These are phyloP conservation scores for Temnothorax nylanderi DNA, from an alignment of 1,140 invertebrate species.

Conservation along the genomic window DNA sequence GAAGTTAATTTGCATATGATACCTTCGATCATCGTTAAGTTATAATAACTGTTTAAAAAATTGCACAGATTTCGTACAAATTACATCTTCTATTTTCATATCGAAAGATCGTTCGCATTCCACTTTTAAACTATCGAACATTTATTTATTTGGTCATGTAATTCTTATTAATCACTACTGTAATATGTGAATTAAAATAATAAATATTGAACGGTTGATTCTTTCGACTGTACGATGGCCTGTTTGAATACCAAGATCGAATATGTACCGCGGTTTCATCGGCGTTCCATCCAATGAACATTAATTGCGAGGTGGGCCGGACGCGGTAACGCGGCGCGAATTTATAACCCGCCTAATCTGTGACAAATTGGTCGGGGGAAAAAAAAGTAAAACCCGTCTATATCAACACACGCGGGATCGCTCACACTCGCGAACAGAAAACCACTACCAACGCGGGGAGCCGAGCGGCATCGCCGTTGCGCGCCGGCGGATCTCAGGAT, in stretches of 20 bases:
- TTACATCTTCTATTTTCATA: background rate
- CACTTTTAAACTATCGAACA: background rate
- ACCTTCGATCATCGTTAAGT: background rate
- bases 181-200: background rate
- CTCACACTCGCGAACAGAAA: slow-evolving; percentile 24
- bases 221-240: background rate
- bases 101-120: background rate
- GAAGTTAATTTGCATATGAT: background rate
- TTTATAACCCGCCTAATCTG: slow-evolving; percentile 83
- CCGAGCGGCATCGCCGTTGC: slow-evolving; percentile 49
- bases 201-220: background rate
- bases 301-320: slow-evolving; percentile 59
- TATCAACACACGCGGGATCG: slow-evolving; percentile 13
- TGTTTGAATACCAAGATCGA: background rate
- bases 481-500: slow-evolving; percentile 33
- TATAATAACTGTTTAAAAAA: background rate
- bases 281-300: slow-evolving; percentile 50
- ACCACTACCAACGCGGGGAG: slow-evolving; percentile 1
- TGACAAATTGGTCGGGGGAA: slow-evolving; percentile 80
- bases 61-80: background rate
- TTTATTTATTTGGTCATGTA: background rate
- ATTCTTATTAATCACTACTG: background rate
- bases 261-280: slow-evolving; percentile 9
- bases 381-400: slow-evolving; percentile 65
- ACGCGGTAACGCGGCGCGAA: slow-evolving; percentile 74